A percentile compares a stretch with the other conserved stretches of the same genome.
These are phyloP conservation scores for Pseudochirops cupreus DNA, from an alignment of 2,797 vertebrate species.

Conservation along the genomic window DNA sequence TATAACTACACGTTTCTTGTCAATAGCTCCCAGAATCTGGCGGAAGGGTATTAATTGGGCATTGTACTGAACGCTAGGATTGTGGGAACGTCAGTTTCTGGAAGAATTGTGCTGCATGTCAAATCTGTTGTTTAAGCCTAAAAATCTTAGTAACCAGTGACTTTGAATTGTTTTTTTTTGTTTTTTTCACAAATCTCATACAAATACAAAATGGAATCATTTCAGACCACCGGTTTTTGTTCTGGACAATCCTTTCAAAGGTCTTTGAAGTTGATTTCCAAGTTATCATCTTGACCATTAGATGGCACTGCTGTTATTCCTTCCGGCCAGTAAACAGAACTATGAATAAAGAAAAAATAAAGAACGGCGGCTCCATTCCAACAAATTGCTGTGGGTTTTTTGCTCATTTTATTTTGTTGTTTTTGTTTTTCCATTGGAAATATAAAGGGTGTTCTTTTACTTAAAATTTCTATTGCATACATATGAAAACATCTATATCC, in stretches of 20 bases:
- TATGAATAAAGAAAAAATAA: rapidly evolving
- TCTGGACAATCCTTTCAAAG: background rate
- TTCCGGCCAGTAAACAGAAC: constrained; percentile 10
- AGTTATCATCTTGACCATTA: constrained; percentile 61
- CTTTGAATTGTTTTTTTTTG: constrained; percentile 13
- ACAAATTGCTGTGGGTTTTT: constrained; percentile 44
- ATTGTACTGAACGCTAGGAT: constrained; percentile 1
- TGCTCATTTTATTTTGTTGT: background rate
- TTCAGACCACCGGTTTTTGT: constrained; percentile 1
- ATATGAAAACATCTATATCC: background rate
- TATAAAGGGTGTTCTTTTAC: constrained; percentile 13
- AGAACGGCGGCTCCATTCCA: background rate
- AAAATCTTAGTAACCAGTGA: background rate
- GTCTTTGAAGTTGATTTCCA: background rate
- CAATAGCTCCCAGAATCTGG: constrained; percentile 4
- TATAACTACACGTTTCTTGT: constrained; percentile 52
- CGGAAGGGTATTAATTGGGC: constrained; percentile 56
- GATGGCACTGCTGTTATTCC: constrained; percentile 80
- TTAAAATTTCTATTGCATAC: constrained; percentile 27
- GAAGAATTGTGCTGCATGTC: background rate
- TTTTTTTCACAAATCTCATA: background rate
- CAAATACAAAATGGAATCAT: constrained; percentile 8
- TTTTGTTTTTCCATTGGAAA: constrained; percentile 44
- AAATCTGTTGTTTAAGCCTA: constrained; percentile 29
- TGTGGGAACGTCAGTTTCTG: constrained; percentile 14